These are phyloP conservation scores for Sceliomorpha sp. DNA, from an alignment of 2,888 invertebrate genomes.

Conservation along the genomic window DNA sequence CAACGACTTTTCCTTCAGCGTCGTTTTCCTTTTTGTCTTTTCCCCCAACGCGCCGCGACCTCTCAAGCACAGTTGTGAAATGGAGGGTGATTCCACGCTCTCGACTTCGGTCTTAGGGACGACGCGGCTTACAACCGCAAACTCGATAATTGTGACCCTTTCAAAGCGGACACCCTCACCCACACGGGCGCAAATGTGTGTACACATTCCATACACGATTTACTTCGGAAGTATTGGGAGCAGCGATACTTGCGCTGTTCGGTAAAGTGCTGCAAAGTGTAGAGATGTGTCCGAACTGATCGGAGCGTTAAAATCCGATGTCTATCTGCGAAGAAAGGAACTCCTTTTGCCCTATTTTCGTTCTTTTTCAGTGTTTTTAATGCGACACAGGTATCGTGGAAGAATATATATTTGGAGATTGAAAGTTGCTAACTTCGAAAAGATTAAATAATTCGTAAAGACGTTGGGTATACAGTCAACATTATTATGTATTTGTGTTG, in stretches of 20 bases:
- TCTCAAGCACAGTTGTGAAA: conserved; percentile 22
- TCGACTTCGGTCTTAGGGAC: conserved; percentile 18
- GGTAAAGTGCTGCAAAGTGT: conserved; percentile 55
- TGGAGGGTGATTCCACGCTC: conserved; percentile 20
- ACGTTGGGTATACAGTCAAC: too few relatives aligned
- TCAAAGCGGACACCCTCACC: conserved; percentile 11
- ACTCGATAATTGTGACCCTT: conserved; percentile 40
- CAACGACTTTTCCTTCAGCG: conserved; percentile 36
- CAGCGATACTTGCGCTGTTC: too few relatives aligned
- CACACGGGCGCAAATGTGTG: neutral
- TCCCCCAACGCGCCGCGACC: conserved; percentile 15
- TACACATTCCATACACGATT: neutral
- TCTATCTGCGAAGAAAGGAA: too few relatives aligned
- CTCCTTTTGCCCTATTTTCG: too few relatives aligned
- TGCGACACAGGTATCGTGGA: too few relatives aligned
- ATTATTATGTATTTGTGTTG: too few relatives aligned
- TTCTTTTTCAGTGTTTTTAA: too few relatives aligned
- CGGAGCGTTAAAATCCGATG: conserved; percentile 70
- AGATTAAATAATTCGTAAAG: too few relatives aligned
- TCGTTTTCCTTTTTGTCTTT: conserved; percentile 16
- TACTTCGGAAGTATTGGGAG: too few relatives aligned
- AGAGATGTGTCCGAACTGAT: conserved; percentile 63
- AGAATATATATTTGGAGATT: too few relatives aligned
- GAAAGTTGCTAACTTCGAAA: too few relatives aligned
- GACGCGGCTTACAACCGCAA: conserved; percentile 38